phyloP scores from a whole-genome alignment of 92 coral and sea anemone species.

The Parazoanthus darwini region DNA sequence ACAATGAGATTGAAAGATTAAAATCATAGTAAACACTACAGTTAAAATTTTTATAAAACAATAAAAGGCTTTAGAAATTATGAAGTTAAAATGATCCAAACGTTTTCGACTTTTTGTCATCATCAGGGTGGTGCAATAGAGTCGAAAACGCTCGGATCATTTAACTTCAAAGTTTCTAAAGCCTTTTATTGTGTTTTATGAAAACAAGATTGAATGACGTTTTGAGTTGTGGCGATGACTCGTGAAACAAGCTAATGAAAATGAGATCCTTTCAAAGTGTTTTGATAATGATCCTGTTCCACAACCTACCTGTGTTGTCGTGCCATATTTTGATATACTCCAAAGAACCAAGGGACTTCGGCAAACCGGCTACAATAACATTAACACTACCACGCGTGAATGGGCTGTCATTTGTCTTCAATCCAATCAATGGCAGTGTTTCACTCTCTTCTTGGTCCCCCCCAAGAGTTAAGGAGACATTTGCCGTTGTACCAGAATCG shows the following conservation, averaged over 20 bases:
- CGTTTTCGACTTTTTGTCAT: no score
- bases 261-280: neutral
- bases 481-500: conserved; percentile 88
- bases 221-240: neutral
- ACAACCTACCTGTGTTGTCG: conserved; percentile 65
- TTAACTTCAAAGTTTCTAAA: no score
- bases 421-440: conserved; percentile 60
- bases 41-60: no score
- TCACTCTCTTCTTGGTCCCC: conserved; percentile 71
- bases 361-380: conserved; percentile 44
- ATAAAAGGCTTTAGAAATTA: no score
- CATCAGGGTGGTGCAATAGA: no score
- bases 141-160: no score
- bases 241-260: neutral
- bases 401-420: conserved; percentile 45
- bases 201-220: no score
- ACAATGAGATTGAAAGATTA: no score
- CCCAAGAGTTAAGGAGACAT: conserved; percentile 66
- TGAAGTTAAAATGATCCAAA: no score
- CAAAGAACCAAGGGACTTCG: conserved; percentile 64
- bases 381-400: conserved; percentile 76
- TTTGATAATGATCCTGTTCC: neutral
- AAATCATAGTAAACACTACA: no score
- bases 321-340: conserved; percentile 82
- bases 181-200: no score